A percentile compares a stretch with the other conserved stretches of the same genome.
phyloP scores from a whole-genome alignment of 2,888 invertebrate species.

The Steinernema carpocapsae region DNA sequence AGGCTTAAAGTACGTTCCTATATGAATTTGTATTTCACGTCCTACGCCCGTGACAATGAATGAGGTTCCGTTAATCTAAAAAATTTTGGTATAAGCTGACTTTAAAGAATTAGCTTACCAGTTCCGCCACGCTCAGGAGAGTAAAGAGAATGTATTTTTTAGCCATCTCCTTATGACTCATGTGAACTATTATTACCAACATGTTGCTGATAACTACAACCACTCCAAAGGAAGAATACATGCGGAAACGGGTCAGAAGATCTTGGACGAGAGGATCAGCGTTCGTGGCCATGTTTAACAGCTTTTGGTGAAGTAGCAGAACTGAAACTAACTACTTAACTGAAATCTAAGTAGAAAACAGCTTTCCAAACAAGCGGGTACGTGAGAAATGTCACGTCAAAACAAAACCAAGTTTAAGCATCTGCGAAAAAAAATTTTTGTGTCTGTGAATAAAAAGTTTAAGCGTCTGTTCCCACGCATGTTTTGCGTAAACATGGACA shows the following conservation, averaged over 20 bases:
- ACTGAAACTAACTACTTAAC: too few relatives aligned
- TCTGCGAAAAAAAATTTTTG: too few relatives aligned
- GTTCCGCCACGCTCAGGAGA: conserved; percentile 46
- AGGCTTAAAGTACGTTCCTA: conserved; percentile 40
- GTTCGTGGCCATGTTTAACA: too few relatives aligned
- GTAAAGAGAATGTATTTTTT: conserved; percentile 49
- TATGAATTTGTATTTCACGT: conserved; percentile 38
- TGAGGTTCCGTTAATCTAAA: conserved; percentile 49
- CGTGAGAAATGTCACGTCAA: too few relatives aligned
- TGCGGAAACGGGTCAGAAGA: conserved; percentile 39
- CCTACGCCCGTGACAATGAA: conserved; percentile 48
- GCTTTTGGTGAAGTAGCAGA: too few relatives aligned
- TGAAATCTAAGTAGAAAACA: too few relatives aligned
- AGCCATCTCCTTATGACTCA: conserved; percentile 49
- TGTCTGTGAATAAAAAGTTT: too few relatives aligned
- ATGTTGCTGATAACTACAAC: conserved; percentile 46
- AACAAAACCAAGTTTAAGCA: too few relatives aligned
- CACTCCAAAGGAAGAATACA: conserved; percentile 48
- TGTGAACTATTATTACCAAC: conserved; percentile 46
- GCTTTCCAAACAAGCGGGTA: too few relatives aligned
- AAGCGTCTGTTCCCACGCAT: too few relatives aligned
- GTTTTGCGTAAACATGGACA: too few relatives aligned
- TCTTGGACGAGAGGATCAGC: too few relatives aligned
- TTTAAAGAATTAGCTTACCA: conserved; percentile 41
- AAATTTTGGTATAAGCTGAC: conserved; percentile 4